Percentiles rank a stretch among this genome's conserved stretches.
Evolutionary conservation across 1,140 invertebrate genomes (phyloP).

Genomic region (Drosophila prosaltans): DNA sequence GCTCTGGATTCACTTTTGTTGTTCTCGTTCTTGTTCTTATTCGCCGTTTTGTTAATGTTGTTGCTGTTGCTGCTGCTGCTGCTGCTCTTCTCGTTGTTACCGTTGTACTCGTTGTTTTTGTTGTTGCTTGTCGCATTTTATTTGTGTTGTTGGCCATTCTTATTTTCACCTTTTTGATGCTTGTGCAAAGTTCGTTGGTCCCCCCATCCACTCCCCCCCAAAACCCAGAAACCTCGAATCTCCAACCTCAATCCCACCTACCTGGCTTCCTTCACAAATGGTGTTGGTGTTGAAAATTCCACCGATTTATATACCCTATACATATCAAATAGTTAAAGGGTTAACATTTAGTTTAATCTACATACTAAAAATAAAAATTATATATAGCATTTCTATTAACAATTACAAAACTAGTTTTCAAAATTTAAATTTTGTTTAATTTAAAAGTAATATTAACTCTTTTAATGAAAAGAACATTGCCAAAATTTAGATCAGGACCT

Average conservation of each 20-base stretch:
- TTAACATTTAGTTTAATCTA: too few species aligned
- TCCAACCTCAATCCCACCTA: neutral
- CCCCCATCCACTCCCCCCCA: neutral
- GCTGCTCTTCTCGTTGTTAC: conserved; percentile 23
- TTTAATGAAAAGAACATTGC: too few species aligned
- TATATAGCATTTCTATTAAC: too few species aligned
- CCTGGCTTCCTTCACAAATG: neutral
- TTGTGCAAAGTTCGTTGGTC: conserved; percentile 13
- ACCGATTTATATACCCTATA: conserved; percentile 1
- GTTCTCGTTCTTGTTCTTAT: neutral
- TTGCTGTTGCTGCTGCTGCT: neutral
- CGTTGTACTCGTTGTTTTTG: conserved; percentile 25
- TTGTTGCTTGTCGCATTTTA: conserved; percentile 33
- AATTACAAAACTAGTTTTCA: too few species aligned
- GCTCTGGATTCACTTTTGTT: conserved; percentile 19
- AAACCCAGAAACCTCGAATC: too few species aligned
- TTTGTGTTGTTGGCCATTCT: conserved; percentile 43
- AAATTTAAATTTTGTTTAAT: too few species aligned
- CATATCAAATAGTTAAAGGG: neutral
- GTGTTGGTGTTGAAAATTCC: neutral
- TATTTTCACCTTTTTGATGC: conserved; percentile 43
- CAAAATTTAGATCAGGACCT: neutral
- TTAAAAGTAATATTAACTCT: too few species aligned
- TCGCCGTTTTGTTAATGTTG: neutral
- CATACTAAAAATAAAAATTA: too few species aligned